These are phyloP conservation scores for Nephila pilipes DNA, from an alignment of 1,140 invertebrate species.

Conservation along the genomic window DNA sequence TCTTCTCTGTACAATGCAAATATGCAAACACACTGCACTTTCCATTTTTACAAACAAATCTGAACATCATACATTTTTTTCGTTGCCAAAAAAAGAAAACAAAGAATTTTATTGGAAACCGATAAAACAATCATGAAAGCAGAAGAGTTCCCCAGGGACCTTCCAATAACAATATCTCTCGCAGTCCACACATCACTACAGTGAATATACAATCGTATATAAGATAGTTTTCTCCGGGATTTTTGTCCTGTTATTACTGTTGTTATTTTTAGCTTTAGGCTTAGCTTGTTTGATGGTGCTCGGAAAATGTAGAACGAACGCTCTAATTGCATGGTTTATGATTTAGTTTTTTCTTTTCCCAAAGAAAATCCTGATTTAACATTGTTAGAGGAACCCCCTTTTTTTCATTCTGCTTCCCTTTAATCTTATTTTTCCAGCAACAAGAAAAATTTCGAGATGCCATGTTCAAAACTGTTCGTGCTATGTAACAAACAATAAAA, in stretches of 20 bases:
- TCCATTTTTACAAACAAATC: conserved; percentile 44
- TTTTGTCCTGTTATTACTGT: conserved; percentile 28
- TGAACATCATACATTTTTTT: not conserved
- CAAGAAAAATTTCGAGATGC: not conserved
- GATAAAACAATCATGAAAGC: conserved; percentile 56
- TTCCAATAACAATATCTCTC: conserved; percentile 51
- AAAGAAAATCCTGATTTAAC: not conserved
- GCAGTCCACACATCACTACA: not conserved
- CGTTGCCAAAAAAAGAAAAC: not conserved
- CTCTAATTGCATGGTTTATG: conserved; percentile 44
- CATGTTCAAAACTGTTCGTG: not conserved
- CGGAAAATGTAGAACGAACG: conserved; percentile 9
- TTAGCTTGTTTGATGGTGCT: conserved; percentile 24
- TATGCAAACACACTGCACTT: not conserved
- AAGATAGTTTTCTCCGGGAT: conserved; percentile 1
- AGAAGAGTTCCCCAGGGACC: conserved; percentile 9
- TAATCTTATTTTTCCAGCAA: not conserved
- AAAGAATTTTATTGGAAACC: conserved; percentile 55
- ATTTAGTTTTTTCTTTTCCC: not conserved
- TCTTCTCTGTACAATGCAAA: not conserved
- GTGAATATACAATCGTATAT: conserved; percentile 44
- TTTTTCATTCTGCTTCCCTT: not conserved
- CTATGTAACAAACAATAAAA: not conserved
- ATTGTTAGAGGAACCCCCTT: not conserved
- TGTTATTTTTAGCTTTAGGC: conserved; percentile 15